Base-by-base conservation (phyloP, 64 coral and sea anemone genomes). In the Trachythela sp. region DNA sequence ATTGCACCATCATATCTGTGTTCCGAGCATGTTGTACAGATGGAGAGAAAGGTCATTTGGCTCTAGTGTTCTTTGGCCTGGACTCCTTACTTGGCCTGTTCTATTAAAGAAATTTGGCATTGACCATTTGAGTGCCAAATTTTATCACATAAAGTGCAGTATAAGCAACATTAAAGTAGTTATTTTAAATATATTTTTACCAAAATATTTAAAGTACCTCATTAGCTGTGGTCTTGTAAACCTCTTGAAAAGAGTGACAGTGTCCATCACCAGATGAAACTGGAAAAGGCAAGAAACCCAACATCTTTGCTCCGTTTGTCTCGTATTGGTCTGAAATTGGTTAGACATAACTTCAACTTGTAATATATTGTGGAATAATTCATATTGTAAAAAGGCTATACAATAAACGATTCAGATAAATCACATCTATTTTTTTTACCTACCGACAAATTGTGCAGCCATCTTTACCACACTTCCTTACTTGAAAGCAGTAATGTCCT, bases 1-100 rank as follows among this genome's bases (percentile, higher is more conserved):
- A 91, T 60, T 91, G 89, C 41, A 91, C 52, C 80, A 84, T 90
- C 40, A 85, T 40, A 70, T 84, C 58, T 85, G 83, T 90, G 54
- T 90, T 90, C 67, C 89, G 80, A 60, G 89, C 89, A 90, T 85
- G 84, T 77, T 90, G 89, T 83, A 84, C 89, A 13, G 83, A 85
- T 85, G 89, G 83, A 48, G 84, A 85, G 80, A 90, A 90, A 59
- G 89, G 89, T 43, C 35, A 85, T 80, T 84, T 72, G 30, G 29
- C 26, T 30, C 83, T 83, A 49, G 54, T 77, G 42, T 85, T 90
- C 83, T 67, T 40, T 64, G 89, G 80, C 59, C 80, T 90, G 29
- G 56, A 38, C 59, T 29, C 54, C 40, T 85, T 84, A 70, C 52
- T 70, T 41, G 89, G 89, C 32, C 71, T 32, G 9, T 32, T 38